A percentile compares a stretch with the other conserved stretches of the same genome.
Evolutionary conservation across 2,113 vertebrate species (phyloP).

Genomic region (Uria lomvia): DNA sequence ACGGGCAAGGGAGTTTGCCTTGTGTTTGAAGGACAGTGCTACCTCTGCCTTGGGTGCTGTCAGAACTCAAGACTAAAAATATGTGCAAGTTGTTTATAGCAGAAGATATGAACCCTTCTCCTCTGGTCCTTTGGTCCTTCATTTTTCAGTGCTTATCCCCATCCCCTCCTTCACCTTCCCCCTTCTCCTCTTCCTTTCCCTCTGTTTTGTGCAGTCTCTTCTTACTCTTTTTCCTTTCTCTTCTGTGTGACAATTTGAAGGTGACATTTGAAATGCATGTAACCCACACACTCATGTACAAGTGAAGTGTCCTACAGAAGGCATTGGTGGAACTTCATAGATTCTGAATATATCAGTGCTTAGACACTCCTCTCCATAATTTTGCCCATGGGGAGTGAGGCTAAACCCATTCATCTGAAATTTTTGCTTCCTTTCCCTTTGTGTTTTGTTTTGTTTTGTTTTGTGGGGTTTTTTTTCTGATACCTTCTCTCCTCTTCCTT

Average conservation of each 20-base stretch:
- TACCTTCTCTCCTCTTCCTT: background rate
- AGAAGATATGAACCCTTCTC: background rate
- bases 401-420: background rate
- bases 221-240: background rate
- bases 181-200: background rate
- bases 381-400: background rate
- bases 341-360: background rate
- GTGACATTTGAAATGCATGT: background rate
- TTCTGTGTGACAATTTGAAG: background rate
- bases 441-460: too few relatives aligned
- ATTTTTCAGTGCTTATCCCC: background rate
- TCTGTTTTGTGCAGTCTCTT: background rate
- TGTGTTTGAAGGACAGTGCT: background rate
- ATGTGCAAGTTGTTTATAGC: background rate
- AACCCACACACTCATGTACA: background rate
- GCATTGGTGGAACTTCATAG: background rate
- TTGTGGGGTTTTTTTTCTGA: background rate
- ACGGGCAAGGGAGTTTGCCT: background rate
- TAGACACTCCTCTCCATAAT: background rate
- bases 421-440: background rate
- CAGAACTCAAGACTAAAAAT: background rate
- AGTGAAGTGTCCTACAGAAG: background rate
- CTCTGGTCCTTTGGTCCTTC: background rate
- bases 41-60: background rate
- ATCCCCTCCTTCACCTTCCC: background rate